Conservation (phyloP, 2,888 invertebrate species). For the Aphidoletes aphidimyza region DNA sequence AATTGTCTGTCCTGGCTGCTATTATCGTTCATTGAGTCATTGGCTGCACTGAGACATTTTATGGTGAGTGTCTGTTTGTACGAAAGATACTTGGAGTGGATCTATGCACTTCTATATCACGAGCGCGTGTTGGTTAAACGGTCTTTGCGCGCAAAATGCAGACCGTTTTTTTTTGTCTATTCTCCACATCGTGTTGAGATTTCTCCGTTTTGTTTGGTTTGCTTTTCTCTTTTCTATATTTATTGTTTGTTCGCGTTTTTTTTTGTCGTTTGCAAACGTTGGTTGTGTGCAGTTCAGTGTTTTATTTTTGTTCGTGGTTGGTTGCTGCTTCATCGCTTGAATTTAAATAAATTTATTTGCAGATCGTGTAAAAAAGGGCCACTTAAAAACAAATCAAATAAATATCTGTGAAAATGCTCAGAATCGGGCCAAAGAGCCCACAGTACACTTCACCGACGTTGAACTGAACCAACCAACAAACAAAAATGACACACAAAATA, state of each 20-base stretch:
- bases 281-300: conserved; percentile 3
- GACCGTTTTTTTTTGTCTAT: neutral
- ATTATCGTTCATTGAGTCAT: neutral
- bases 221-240: conserved; percentile 39
- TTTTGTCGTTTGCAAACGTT: neutral
- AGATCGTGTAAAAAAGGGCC: conserved; percentile 54
- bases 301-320: conserved; percentile 37
- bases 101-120: conserved; percentile 35
- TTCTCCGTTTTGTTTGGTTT: conserved; percentile 41
- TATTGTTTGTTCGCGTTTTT: conserved; percentile 50
- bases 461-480: neutral
- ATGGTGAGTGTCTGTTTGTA: neutral
- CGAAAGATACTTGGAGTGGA: neutral
- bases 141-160: neutral
- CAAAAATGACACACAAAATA: conserved; percentile 51
- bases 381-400: conserved; percentile 54
- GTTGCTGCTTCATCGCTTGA: conserved; percentile 46
- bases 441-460: neutral
- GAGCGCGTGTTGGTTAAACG: conserved; percentile 37
- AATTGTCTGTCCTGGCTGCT: neutral
- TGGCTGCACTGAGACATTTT: neutral
- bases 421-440: neutral
- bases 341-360: conserved; percentile 52
- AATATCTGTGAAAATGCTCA: conserved; percentile 36
- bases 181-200: neutral